These are phyloP conservation scores for human (Homo sapiens) DNA, from an alignment of 2,113 vertebrate genomes.

Conservation along the genomic window DNA sequence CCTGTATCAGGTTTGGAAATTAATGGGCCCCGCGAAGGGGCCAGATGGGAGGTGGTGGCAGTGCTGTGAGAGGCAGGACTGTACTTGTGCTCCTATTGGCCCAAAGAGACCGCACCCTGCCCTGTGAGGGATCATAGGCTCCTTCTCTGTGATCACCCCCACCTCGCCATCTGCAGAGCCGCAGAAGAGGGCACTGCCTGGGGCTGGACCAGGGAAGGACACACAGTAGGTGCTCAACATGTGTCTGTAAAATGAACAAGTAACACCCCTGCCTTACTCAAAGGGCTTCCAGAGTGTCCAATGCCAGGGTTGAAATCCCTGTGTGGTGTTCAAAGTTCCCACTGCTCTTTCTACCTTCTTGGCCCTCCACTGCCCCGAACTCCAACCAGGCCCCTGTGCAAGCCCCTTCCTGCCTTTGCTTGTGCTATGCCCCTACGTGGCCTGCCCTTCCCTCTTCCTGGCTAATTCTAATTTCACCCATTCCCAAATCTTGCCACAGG, in stretches of 20 bases:
- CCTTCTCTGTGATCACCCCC: not conserved
- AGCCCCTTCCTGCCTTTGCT: not conserved
- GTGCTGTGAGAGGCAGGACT: conserved; percentile 71
- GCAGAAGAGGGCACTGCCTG: not conserved
- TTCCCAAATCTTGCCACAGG: not conserved
- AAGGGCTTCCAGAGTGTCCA: not conserved
- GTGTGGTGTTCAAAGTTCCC: not conserved
- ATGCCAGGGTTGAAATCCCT: not conserved
- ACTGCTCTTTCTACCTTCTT: not conserved
- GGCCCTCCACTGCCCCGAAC: not conserved
- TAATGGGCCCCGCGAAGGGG: conserved; percentile 60
- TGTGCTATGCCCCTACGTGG: not conserved
- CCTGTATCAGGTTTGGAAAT: conserved; percentile 22
- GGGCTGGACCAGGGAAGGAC: not conserved
- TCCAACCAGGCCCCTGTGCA: not conserved
- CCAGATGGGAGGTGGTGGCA: conserved; percentile 65
- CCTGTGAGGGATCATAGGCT: not conserved
- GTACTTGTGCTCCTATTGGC: conserved; percentile 73
- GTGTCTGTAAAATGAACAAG: not conserved
- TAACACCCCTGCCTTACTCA: not conserved
- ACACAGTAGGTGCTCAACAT: not conserved
- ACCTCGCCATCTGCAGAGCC: not conserved
- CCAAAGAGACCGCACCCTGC: conserved; percentile 67
- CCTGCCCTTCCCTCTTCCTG: not conserved
- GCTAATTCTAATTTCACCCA: not conserved